Evolutionary conservation across 1,140 invertebrate species (phyloP).

Genomic region (Zaprionus ghesquierei): DNA sequence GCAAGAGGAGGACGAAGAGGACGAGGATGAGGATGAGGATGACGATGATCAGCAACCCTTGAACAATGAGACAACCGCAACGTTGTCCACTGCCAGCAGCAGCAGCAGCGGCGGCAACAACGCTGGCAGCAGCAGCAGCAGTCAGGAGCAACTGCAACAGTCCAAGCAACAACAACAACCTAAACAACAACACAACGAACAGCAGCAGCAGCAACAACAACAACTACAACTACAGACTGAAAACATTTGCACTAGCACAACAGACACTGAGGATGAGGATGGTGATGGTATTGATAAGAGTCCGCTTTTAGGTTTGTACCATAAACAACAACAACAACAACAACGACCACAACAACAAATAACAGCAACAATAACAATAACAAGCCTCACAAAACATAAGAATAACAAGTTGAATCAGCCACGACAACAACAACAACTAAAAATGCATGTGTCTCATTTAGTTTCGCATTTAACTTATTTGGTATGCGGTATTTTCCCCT

Average conservation of each 20-base stretch:
- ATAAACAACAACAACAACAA: conserved; percentile 53
- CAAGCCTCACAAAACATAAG: not conserved
- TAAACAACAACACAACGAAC: conserved; percentile 38
- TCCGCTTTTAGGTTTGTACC: conserved; percentile 82
- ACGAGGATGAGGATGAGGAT: conserved; percentile 60
- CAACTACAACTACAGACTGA: conserved; percentile 41
- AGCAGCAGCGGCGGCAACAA: conserved; percentile 34
- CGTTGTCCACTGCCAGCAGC: conserved; percentile 54
- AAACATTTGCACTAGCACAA: conserved; percentile 43
- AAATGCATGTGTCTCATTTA: not conserved
- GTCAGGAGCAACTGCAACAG: conserved; percentile 52
- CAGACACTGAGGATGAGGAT: conserved; percentile 72
- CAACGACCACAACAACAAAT: conserved; percentile 25
- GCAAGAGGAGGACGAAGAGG: conserved; percentile 48
- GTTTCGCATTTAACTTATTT: not conserved
- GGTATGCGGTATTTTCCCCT: not conserved
- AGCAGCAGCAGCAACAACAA: conserved; percentile 28
- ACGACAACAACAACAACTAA: not conserved
- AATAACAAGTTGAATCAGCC: not conserved
- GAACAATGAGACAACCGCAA: conserved; percentile 68
- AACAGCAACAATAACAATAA: conserved; percentile 16
- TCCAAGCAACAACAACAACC: conserved; percentile 47
- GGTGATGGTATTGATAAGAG: conserved; percentile 81
- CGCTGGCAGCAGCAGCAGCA: conserved; percentile 49
- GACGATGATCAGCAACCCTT: conserved; percentile 74